These are phyloP conservation scores for Acanthaster planci DNA, from an alignment of 35 echinoderm and acorn worm species.

Conservation along the genomic window DNA sequence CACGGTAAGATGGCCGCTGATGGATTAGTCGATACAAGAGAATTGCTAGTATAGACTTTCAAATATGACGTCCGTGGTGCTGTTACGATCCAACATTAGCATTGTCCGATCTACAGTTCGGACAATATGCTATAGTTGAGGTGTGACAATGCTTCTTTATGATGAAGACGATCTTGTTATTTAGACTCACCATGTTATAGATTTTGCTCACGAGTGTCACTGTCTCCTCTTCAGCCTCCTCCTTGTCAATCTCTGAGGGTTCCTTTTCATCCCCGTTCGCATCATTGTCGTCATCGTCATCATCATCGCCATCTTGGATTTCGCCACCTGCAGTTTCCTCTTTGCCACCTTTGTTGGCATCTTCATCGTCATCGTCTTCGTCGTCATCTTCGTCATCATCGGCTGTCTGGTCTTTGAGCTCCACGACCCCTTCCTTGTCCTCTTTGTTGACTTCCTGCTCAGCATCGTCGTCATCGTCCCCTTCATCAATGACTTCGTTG, in stretches of 20 bases:
- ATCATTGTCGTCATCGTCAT: constrained; percentile 18
- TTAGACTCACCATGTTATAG: constrained; percentile 3
- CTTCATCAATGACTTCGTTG: constrained; percentile 22
- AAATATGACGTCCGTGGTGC: too few species aligned
- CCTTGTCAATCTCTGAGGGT: neutral
- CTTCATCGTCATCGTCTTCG: constrained; percentile 8
- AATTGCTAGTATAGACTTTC: too few species aligned
- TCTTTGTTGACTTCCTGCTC: neutral
- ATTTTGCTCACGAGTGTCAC: constrained; percentile 8
- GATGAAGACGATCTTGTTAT: neutral
- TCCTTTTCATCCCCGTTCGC: neutral
- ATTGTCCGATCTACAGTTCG: too few species aligned
- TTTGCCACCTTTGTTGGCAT: neutral
- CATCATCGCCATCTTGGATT: neutral
- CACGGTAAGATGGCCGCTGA: too few species aligned
- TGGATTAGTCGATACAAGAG: too few species aligned
- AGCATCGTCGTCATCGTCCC: constrained; percentile 24
- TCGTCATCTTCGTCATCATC: constrained; percentile 28
- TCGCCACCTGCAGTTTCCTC: neutral
- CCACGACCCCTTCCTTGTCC: neutral
- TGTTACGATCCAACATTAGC: too few species aligned
- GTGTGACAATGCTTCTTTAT: too few species aligned
- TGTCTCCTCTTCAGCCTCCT: neutral
- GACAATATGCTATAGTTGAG: too few species aligned
- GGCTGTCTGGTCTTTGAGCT: neutral